Evolutionary conservation across 2,797 vertebrate genomes (phyloP), one percentile per base, ranked within the genome.

Genomic region (Salarias fasciatus): DNA sequence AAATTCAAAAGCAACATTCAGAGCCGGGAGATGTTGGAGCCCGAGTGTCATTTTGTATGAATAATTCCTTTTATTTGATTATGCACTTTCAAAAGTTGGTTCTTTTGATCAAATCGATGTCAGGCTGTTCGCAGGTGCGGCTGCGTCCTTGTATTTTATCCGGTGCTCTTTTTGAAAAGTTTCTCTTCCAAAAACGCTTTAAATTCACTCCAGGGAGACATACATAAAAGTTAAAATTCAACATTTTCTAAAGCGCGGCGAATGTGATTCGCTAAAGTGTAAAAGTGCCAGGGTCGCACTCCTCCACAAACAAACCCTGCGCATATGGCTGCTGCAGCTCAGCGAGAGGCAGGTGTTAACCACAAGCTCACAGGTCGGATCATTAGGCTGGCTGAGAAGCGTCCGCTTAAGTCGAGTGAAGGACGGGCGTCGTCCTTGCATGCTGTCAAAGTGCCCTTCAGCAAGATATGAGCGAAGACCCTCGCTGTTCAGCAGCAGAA

Each of bases 31-130:
- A 68, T 64, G 82, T 69, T 14, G 52, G 60, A 64, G 71, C 72
- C 37, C 11, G 59, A 35, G 71, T 84, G 85, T 82, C 86, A 87
- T 78, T 83, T 75, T 81, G 70, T 78, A 89, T 90, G 75, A 90
- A 90, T 90, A 88, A 90, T 90, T 90, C 87, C 63, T 85, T 90
- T 86, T 89, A 90, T 86, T 87, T 86, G 80, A 83, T 84, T 75
- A 82, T 75, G 79, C 81, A 56, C 85, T 81, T 88, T 87, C 77
- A 87, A 79, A 86, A 83, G 70, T 78, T 66, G 47, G 37, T 44
- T 63, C 80, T 83, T 90, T 88, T 88, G 86, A 89, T 88, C 86
- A 84, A 35, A 59, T 31, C 36, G 8, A 41, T 82, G 84, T 86
- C 84, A 84, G 59, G 68, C 6, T 74, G 77, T 59, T 79, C 75